Evolutionary conservation across 2,797 vertebrate species (phyloP), one percentile per base, ranked within the genome.

Genomic region (Pseudotriccus pelzelni): DNA sequence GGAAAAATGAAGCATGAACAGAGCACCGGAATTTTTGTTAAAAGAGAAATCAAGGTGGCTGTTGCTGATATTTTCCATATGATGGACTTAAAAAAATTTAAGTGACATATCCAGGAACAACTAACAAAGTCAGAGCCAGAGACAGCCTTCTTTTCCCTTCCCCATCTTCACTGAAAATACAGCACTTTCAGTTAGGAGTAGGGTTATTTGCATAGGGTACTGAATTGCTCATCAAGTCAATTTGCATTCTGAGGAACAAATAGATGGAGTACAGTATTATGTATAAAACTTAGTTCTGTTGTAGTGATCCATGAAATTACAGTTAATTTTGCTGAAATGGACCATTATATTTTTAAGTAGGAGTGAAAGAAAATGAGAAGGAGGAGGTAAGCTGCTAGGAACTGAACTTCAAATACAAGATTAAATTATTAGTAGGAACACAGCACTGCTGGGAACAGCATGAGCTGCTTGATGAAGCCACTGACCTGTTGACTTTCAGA

Each of bases 251-350:
- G 56, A 37, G 64, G 64, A 94, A 92, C 75, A 93, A 89, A 90
- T 86, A 59, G 58, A 80, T 95, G 62, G 56, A 92, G 95, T 94
- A 87, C 43, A 82, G 46, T 44, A 78, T 89, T 93, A 80, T 52
- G 56, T 95, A 78, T 81, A 96, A 89, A 87, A 92, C 39, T 94
- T 95, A 94, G 64, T 95, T 84, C 69, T 76, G 77, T 56, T 92
- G 90, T 92, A 89, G 74, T 84, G 87, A 96, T 89, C 92, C 93
- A 81, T 94, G 78, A 97, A 97, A 96, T 94, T 96, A 53, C 69
- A 87, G 81, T 94, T 97, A 96, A 95, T 97, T 98, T 95, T 86
- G 36, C 52, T 95, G 96, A 97, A 96, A 96, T 89, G 36, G 68
- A 68, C 72, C 39, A 47, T 96, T 95, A 88, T 94, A 90, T 90